Conservation (phyloP, 2,113 vertebrate species). For the Aptenodytes patagonicus region DNA sequence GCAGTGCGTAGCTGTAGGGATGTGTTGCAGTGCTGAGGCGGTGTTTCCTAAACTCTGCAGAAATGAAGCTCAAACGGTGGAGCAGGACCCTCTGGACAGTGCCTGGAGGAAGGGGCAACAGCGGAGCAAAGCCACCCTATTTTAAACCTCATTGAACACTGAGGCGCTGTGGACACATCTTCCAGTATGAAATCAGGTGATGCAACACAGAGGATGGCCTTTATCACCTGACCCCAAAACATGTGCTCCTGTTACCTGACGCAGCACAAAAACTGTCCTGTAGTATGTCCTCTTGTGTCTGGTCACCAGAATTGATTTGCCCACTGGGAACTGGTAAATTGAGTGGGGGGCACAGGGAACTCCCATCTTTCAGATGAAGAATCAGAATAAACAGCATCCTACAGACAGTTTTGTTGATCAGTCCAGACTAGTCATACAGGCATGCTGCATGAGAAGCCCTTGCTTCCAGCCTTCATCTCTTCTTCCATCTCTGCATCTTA, state of each 20-base stretch:
- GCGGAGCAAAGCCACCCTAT: not conserved
- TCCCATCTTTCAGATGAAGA: not conserved
- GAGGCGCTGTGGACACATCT: rapidly evolving
- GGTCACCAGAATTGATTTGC: not conserved
- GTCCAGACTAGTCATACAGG: not conserved
- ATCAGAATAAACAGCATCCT: not conserved
- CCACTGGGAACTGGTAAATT: not conserved
- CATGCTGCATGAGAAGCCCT: not conserved
- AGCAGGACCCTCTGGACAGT: not conserved
- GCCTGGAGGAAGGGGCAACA: not conserved
- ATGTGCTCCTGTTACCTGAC: not conserved
- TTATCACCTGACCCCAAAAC: not conserved
- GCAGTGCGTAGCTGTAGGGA: rapidly evolving
- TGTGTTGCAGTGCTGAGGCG: not conserved
- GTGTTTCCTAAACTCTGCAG: not conserved
- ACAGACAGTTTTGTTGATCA: not conserved
- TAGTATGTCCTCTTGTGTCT: not conserved
- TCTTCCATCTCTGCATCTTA: not conserved
- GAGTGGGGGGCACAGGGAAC: not conserved
- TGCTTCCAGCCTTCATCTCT: not conserved
- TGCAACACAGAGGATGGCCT: not conserved
- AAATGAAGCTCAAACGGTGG: not conserved
- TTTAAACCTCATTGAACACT: not conserved
- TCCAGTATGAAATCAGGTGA: not conserved
- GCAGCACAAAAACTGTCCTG: not conserved